A percentile compares a stretch with the other conserved stretches of the same genome.
These are phyloP conservation scores for Aspidiotus destructor DNA, from an alignment of 2,888 invertebrate genomes.

Conservation along the genomic window DNA sequence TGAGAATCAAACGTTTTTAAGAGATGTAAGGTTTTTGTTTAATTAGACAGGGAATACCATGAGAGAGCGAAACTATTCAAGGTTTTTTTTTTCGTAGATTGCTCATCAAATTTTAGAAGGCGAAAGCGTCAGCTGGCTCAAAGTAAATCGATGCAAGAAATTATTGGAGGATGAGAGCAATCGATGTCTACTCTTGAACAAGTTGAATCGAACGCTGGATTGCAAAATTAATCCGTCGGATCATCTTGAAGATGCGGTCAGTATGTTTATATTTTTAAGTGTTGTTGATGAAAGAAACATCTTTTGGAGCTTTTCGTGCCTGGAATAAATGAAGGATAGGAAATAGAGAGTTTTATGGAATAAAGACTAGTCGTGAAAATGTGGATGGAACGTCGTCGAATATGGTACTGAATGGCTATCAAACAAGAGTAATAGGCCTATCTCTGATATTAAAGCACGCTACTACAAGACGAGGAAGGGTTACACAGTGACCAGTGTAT, in stretches of 20 bases:
- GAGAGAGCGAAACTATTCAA: not conserved
- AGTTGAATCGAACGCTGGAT: conserved; percentile 86
- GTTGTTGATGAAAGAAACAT: too few relatives aligned
- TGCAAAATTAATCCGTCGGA: conserved; percentile 89
- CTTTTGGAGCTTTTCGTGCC: not conserved
- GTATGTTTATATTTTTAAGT: conserved; percentile 40
- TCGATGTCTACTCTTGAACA: conserved; percentile 86
- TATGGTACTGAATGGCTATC: too few relatives aligned
- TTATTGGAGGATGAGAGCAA: conserved; percentile 99
- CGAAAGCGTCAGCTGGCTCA: conserved; percentile 94
- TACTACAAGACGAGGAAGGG: too few relatives aligned
- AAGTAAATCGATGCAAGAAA: conserved; percentile 81
- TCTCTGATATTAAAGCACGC: too few relatives aligned
- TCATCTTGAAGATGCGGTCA: conserved; percentile 93
- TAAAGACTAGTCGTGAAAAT: too few relatives aligned
- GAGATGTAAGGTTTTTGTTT: conserved; percentile 54
- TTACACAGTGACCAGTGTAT: too few relatives aligned
- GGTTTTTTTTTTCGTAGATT: conserved; percentile 46
- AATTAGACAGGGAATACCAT: not conserved
- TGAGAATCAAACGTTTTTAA: conserved; percentile 88
- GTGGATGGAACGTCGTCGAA: too few relatives aligned
- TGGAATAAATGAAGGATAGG: too few relatives aligned
- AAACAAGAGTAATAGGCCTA: too few relatives aligned
- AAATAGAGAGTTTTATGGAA: too few relatives aligned
- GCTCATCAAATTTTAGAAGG: conserved; percentile 76